Evolutionary conservation across 2,113 vertebrate genomes (phyloP).

Genomic region (Lycaon pictus): DNA sequence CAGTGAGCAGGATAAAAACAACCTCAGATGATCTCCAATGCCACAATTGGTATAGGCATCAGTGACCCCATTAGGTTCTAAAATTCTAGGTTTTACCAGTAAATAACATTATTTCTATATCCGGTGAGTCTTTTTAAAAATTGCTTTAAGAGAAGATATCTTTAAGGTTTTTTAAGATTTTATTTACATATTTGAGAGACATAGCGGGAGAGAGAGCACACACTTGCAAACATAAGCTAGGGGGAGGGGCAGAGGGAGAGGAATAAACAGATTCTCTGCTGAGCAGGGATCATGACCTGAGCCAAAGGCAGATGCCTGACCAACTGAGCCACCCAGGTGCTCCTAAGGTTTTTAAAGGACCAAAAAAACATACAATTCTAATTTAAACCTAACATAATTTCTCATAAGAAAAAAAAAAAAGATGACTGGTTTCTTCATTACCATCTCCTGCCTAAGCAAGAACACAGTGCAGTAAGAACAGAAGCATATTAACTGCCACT

Average conservation of each 20-base stretch:
- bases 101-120: not conserved
- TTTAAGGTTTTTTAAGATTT: not conserved
- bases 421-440: not conserved
- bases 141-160: not conserved
- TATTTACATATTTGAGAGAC: too few relatives aligned
- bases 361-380: conserved; percentile 37
- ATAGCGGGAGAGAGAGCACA: too few relatives aligned
- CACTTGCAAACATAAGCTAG: too few relatives aligned
- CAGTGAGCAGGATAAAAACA: conserved; percentile 20
- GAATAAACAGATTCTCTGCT: too few relatives aligned
- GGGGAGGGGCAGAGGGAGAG: too few relatives aligned
- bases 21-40: conserved; percentile 1
- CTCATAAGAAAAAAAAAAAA: not conserved
- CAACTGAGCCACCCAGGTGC: too few relatives aligned
- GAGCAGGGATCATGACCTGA: too few relatives aligned
- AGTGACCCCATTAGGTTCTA: not conserved
- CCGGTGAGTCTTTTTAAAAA: not conserved
- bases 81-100: not conserved
- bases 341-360: not conserved
- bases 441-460: conserved; percentile 1
- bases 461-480: not conserved
- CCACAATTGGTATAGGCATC: not conserved
- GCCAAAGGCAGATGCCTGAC: too few relatives aligned
- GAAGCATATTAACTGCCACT: not conserved
- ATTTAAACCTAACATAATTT: conserved; percentile 56